These are phyloP conservation scores for Hipposideros armiger DNA, from an alignment of 2,113 vertebrate genomes.

Conservation along the genomic window DNA sequence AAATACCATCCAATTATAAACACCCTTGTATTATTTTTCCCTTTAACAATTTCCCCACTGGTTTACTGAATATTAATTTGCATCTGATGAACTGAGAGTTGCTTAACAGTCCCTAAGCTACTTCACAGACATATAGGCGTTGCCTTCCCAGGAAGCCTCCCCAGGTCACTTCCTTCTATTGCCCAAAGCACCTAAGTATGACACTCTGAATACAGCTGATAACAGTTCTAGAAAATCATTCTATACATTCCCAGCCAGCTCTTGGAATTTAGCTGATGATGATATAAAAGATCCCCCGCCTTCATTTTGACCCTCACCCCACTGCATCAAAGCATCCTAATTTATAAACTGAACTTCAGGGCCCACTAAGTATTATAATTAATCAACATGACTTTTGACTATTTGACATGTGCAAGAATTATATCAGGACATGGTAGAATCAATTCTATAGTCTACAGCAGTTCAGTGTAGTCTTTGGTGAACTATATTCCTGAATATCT, in stretches of 20 bases:
- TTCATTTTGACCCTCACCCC: not conserved
- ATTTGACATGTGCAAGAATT: slow-evolving; percentile 17
- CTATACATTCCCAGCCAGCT: not conserved
- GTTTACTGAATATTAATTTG: not conserved
- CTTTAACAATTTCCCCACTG: not conserved
- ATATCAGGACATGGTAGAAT: not conserved
- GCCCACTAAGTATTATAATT: not conserved
- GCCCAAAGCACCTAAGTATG: not conserved
- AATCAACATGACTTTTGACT: slow-evolving; percentile 27
- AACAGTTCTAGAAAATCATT: not conserved
- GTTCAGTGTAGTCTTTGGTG: not conserved
- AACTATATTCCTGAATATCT: not conserved
- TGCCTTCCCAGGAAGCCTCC: not conserved
- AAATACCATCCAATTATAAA: not conserved
- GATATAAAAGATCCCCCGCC: not conserved
- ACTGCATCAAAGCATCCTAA: slow-evolving; percentile 19
- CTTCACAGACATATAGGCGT: not conserved
- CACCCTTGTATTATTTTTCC: not conserved
- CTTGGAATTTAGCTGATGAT: not conserved
- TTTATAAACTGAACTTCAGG: slow-evolving; percentile 8
- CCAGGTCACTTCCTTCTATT: not conserved
- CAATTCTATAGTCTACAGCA: not conserved
- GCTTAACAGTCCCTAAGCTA: not conserved
- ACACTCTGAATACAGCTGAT: not conserved
- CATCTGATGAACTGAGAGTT: not conserved